Evolutionary conservation across 2,888 invertebrate species (phyloP).

Genomic region (Agrochola litura): DNA sequence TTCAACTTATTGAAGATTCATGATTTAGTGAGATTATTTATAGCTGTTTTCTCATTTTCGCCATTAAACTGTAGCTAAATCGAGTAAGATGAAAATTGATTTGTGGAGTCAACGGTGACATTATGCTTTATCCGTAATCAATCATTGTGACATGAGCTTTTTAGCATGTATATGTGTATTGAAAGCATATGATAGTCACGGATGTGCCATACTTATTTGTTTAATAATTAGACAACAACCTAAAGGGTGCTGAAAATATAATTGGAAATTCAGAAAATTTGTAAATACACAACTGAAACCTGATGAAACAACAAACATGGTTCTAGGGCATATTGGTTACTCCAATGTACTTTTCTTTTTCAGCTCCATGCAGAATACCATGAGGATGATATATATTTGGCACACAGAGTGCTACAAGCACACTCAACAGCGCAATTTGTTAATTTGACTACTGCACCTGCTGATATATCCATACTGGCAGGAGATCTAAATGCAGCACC

Average conservation of each 20-base stretch:
- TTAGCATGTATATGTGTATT: not conserved
- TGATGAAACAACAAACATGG: not conserved
- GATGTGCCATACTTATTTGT: not conserved
- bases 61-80: conserved; percentile 6
- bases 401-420: conserved; percentile 98
- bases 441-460: conserved; percentile 94
- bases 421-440: conserved; percentile 99
- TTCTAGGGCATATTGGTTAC: not conserved
- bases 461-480: conserved; percentile 96
- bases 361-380: conserved; percentile 99
- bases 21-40: not conserved
- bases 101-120: not conserved
- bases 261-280: not conserved
- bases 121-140: not conserved
- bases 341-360: conserved; percentile 64
- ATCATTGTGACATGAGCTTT: conserved; percentile 6
- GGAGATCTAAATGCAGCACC: conserved; percentile 99
- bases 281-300: not conserved
- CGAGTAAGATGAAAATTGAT: not conserved
- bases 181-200: not conserved
- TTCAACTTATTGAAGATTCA: not conserved
- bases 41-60: not conserved
- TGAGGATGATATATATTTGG: conserved; percentile 96
- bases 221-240: not conserved
- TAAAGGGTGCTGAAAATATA: not conserved